phyloP scores from a whole-genome alignment of 2,888 invertebrate genomes.

The Orthosia incerta region DNA sequence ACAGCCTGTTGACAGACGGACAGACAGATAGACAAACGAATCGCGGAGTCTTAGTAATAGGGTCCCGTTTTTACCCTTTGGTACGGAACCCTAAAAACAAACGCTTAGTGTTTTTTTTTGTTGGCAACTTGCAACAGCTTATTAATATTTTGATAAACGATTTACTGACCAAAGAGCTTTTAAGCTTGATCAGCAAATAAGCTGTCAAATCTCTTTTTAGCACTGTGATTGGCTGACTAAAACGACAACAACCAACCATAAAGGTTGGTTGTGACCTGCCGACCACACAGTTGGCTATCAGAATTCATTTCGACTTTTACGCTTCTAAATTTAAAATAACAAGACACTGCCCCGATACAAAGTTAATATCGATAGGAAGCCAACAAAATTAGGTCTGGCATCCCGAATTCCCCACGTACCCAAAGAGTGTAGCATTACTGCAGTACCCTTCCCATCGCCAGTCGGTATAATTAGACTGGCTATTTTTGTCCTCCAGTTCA shows the following conservation, averaged over 20 bases:
- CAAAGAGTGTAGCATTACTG: conserved; percentile 18
- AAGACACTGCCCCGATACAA: not conserved
- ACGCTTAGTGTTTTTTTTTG: not conserved
- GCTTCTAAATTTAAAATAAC: not conserved
- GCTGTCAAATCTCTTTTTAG: not conserved
- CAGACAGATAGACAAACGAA: too few relatives aligned
- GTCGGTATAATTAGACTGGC: conserved; percentile 44
- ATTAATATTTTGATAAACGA: not conserved
- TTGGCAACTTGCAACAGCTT: too few relatives aligned
- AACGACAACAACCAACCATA: not conserved
- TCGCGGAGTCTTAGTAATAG: too few relatives aligned
- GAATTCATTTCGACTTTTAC: not conserved
- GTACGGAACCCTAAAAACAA: too few relatives aligned
- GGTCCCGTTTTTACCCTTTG: too few relatives aligned
- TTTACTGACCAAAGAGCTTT: not conserved
- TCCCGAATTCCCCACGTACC: not conserved
- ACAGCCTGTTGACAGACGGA: too few relatives aligned
- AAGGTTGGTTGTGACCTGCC: too few relatives aligned
- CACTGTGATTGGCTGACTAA: not conserved
- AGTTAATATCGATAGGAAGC: conserved; percentile 1
- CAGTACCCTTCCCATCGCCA: conserved; percentile 19
- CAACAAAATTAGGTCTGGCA: conserved; percentile 32
- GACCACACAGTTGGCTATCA: too few relatives aligned
- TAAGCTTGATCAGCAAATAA: not conserved
- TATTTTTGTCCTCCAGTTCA: conserved; percentile 53